Conservation (phyloP, 2,888 invertebrate genomes). For the Calephelis perditalis region DNA sequence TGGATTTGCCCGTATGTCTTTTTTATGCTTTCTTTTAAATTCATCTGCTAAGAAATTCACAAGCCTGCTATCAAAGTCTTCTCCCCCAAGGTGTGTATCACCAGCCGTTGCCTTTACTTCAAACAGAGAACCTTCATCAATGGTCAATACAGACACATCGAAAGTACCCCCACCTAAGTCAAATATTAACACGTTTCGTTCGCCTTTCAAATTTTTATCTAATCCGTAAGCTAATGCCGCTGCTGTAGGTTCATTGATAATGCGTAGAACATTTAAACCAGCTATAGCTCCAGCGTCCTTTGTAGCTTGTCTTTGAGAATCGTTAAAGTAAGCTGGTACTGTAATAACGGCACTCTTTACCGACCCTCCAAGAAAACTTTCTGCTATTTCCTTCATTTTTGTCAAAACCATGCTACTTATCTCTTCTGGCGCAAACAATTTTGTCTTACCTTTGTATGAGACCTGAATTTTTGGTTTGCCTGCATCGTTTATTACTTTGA, state of each 20-base stretch:
- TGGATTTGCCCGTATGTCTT: constrained; percentile 82
- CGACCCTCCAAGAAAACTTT: constrained; percentile 82
- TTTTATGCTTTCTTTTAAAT: constrained; percentile 83
- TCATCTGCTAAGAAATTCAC: constrained; percentile 83
- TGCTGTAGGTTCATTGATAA: constrained; percentile 90
- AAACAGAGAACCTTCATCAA: constrained; percentile 71
- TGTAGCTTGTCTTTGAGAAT: constrained; percentile 84
- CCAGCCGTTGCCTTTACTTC: no score
- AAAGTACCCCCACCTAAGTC: constrained; percentile 84
- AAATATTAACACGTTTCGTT: constrained; percentile 81
- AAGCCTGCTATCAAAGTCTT: constrained; percentile 64
- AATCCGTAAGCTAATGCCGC: constrained; percentile 86
- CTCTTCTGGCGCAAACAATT: constrained; percentile 83
- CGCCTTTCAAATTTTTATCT: constrained; percentile 81
- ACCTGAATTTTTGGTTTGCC: constrained; percentile 84
- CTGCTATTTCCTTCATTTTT: constrained; percentile 30
- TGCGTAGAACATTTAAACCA: constrained; percentile 86
- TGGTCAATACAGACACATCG: constrained; percentile 90
- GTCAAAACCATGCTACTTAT: constrained; percentile 82
- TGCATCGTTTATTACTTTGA: constrained; percentile 81
- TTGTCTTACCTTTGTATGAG: constrained; percentile 81
- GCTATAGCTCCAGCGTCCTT: constrained; percentile 73
- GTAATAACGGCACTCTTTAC: constrained; percentile 88
- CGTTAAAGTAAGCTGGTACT: constrained; percentile 61
- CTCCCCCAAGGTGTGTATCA: no score